phyloP scores from a whole-genome alignment of 2,888 invertebrate species.

The Erannis defoliaria region DNA sequence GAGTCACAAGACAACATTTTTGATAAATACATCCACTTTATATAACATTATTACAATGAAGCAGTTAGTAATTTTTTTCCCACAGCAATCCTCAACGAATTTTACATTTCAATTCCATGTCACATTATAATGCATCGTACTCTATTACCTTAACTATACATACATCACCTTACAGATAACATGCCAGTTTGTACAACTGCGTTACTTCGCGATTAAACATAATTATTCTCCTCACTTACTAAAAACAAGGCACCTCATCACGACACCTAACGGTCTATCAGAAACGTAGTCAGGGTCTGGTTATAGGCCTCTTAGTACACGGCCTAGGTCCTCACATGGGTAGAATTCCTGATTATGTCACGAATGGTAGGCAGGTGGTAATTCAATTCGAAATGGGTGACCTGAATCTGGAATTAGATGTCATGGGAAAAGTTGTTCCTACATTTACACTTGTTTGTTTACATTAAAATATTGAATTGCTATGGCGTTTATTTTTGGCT shows the following conservation, averaged over 20 bases:
- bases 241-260: slow-evolving; percentile 55
- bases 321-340: slow-evolving; percentile 51
- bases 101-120: slow-evolving; percentile 9
- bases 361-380: slow-evolving; percentile 54
- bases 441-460: neutral
- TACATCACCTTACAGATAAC: neutral
- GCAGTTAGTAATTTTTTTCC: neutral
- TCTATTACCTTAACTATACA: neutral
- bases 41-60: too few species aligned
- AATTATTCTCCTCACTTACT: slow-evolving; percentile 45
- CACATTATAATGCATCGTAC: neutral
- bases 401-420: slow-evolving; percentile 32
- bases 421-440: slow-evolving; percentile 26
- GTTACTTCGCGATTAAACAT: neutral
- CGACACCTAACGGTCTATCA: slow-evolving; percentile 61
- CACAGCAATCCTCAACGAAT: neutral
- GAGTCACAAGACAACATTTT: too few species aligned
- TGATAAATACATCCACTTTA: too few species aligned
- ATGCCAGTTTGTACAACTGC: neutral
- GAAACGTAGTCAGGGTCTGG: slow-evolving; percentile 52
- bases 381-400: slow-evolving; percentile 45
- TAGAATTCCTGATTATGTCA: slow-evolving; percentile 59
- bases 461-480: too few species aligned
- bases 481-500: too few species aligned
- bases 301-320: slow-evolving; percentile 55